These are phyloP conservation scores for Sturnira hondurensis DNA, from an alignment of 2,113 vertebrate species.

Conservation along the genomic window DNA sequence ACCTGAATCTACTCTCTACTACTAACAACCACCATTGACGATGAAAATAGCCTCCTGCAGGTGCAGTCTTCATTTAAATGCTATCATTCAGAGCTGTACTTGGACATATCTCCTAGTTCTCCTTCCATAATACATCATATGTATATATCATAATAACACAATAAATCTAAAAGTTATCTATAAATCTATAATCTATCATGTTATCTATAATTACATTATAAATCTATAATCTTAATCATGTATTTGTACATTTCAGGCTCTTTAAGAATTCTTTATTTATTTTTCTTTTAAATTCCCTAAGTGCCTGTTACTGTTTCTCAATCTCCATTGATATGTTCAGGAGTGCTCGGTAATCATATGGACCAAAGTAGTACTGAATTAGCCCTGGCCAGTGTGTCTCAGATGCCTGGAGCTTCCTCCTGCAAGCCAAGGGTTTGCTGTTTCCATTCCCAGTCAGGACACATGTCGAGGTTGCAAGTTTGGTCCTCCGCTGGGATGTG, in stretches of 20 bases:
- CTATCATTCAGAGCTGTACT: not conserved
- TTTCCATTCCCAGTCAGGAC: too few species aligned
- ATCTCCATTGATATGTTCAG: not conserved
- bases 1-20: too few species aligned
- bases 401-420: too few species aligned
- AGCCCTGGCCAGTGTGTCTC: not conserved
- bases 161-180: not conserved
- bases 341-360: not conserved
- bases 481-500: too few species aligned
- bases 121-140: not conserved
- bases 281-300: not conserved
- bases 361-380: not conserved
- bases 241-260: not conserved
- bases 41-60: not conserved
- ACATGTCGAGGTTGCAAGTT: too few species aligned
- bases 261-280: not conserved
- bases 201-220: too few species aligned
- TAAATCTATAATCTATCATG: too few species aligned
- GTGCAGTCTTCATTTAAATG: not conserved
- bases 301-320: not conserved
- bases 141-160: not conserved
- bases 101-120: not conserved
- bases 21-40: not conserved
- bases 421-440: too few species aligned
- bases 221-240: too few species aligned